Conservation (phyloP, 2,797 vertebrate species). For the Agapornis canus region DNA sequence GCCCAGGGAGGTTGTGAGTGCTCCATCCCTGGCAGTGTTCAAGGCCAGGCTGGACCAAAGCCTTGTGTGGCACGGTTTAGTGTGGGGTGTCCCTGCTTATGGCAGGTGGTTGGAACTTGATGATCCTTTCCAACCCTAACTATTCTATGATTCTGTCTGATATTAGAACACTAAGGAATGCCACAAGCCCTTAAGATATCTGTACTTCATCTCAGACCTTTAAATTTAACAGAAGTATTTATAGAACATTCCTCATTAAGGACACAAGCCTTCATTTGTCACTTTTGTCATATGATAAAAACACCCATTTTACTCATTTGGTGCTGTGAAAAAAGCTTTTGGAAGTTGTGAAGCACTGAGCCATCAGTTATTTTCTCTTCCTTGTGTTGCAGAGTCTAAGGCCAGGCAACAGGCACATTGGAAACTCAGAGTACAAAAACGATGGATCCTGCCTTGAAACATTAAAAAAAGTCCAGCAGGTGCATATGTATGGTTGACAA, state of each 20-base stretch:
- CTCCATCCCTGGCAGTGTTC: too few species aligned
- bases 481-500: background rate
- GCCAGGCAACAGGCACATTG: background rate
- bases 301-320: background rate
- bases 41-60: too few species aligned
- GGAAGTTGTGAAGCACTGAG: background rate
- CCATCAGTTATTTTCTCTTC: background rate
- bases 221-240: background rate
- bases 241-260: background rate
- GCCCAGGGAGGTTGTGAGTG: too few species aligned
- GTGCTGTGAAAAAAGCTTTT: background rate
- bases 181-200: background rate
- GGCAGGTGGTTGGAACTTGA: too few species aligned
- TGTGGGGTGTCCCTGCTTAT: too few species aligned
- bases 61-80: too few species aligned
- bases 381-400: fast-evolving
- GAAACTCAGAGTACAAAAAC: background rate
- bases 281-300: background rate
- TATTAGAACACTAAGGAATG: background rate
- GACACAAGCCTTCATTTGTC: background rate
- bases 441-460: background rate
- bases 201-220: background rate
- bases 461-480: background rate
- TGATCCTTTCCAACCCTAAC: too few species aligned
- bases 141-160: too few species aligned